Base-by-base conservation (phyloP, 1,140 invertebrate genomes). In the Drosophila leontia region DNA sequence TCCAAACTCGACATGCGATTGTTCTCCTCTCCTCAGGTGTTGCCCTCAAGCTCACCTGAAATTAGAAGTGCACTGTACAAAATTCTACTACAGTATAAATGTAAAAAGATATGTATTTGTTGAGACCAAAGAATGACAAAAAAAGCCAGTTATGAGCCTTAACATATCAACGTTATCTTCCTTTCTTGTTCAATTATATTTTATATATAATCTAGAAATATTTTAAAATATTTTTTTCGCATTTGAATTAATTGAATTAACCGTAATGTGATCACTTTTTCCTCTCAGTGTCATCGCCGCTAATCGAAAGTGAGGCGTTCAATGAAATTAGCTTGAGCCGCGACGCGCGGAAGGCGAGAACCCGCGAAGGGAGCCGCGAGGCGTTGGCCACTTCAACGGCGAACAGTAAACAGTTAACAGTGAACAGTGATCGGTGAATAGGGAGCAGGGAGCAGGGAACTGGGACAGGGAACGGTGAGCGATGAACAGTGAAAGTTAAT, bases 401-500 rank as follows among this genome's bases (percentile, higher is more conserved):
- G 0, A 41, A n/a, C 55, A 57, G 35, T 42, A 53, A 71, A 9
- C 65, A 71, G 65, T 78, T 65, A 71, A 77, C 45, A 8, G 45
- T 17, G 34, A 29, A n/a, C 32, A 8, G 17, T 17, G 19, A n/a
- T 6, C 48, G 29, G 19, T 26, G 4, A 19, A 35, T 32, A 9
- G 17, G 4, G 17, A 23, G 37, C 34, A 56, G 12, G n/a, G 67
- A 78, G 64, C 48, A 5, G 23, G 11, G 13, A 29, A 29, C 48
- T 11, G 48, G 42, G 17, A 17, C 42, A 12, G 48, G 17, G 9
- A 48, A 7, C 23, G 7, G 1, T 48, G 47, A 48, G 47, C 47
- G 47, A 48, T 48, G 72, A 70, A 12, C 67, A 78, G 76, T 78
- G 76, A 78, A 78, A 78, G 76, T 78, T 78, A 78, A 78, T 78